Conservation (phyloP, 2,797 vertebrate species). For the Austrolebias charrua region DNA sequence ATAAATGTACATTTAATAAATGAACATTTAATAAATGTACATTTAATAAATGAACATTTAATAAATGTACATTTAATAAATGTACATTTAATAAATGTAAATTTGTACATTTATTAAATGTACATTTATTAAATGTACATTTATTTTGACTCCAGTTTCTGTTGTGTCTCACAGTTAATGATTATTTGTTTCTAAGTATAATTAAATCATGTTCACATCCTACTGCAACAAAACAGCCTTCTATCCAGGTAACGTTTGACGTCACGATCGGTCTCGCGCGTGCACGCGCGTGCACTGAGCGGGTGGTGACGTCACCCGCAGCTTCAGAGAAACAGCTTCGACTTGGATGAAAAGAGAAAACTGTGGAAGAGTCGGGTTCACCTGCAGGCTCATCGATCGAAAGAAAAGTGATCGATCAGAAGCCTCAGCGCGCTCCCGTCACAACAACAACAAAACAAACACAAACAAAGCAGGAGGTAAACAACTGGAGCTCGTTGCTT, state of each 20-base stretch:
- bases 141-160: too few relatives aligned
- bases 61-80: too few relatives aligned
- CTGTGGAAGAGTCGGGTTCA: not conserved
- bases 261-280: constrained; percentile 12
- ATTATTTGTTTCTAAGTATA: too few relatives aligned
- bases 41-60: too few relatives aligned
- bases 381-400: not conserved
- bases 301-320: constrained; percentile 52
- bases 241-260: constrained; percentile 13
- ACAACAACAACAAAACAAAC: not conserved
- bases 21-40: too few relatives aligned
- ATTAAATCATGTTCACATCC: too few relatives aligned
- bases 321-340: not conserved
- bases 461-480: constrained; percentile 6
- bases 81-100: too few relatives aligned
- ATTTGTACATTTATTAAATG: too few relatives aligned
- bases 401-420: not conserved
- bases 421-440: not conserved
- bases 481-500: not conserved
- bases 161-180: too few relatives aligned
- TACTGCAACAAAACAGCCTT: not conserved
- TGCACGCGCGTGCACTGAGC: not conserved
- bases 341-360: not conserved
- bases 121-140: too few relatives aligned
- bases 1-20: too few relatives aligned